Evolutionary conservation across 1,140 invertebrate species (phyloP).

Genomic region (Aporrectodea caliginosa): DNA sequence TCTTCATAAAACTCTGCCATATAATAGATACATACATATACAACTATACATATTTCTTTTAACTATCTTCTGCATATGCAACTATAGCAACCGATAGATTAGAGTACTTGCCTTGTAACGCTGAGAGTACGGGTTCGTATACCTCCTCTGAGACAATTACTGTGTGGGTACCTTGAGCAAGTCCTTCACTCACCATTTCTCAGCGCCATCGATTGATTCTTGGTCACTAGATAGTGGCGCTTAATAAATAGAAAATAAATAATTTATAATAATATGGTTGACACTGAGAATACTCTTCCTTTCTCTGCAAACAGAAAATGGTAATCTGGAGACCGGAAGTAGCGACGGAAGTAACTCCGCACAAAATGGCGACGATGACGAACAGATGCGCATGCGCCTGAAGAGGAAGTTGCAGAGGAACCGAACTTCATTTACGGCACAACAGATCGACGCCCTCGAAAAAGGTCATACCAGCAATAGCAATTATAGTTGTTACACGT

Average conservation of each 20-base stretch:
- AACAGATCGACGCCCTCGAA: constrained; percentile 98
- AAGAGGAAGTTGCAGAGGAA: constrained; percentile 98
- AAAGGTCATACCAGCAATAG: constrained; percentile 66
- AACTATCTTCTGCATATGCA: no score
- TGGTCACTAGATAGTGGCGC: not conserved
- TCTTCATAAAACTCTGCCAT: no score
- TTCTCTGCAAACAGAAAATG: not conserved
- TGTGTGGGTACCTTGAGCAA: no score
- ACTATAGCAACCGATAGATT: no score
- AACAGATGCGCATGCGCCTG: constrained; percentile 52
- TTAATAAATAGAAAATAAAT: not conserved
- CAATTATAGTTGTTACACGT: not conserved
- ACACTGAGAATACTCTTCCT: no score
- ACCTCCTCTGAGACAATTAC: not conserved
- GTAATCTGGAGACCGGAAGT: constrained; percentile 5
- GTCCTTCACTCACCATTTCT: no score
- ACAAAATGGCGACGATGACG: constrained; percentile 37
- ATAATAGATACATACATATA: no score
- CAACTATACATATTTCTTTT: no score
- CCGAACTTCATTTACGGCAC: constrained; percentile 97
- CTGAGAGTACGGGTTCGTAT: no score
- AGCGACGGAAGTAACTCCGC: not conserved
- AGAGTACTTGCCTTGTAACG: no score
- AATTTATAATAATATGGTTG: no score
- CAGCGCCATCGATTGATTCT: not conserved